Base-by-base conservation (phyloP, 2,113 vertebrate genomes). In the Gadus chalcogrammus region DNA sequence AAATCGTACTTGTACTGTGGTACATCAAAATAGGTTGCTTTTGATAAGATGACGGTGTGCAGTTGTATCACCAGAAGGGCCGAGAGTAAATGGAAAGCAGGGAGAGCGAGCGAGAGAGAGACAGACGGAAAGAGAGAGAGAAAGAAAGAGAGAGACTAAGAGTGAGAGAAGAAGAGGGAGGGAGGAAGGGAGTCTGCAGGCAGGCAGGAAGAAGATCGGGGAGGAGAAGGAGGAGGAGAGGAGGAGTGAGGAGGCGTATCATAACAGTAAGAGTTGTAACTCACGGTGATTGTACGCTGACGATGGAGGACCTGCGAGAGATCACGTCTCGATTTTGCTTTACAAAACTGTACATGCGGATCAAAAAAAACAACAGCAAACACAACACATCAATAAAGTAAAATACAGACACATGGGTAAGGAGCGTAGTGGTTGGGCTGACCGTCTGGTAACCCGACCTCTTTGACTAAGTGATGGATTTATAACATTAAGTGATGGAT, bases 321-420 rank as follows among this genome's bases (percentile, higher is more conserved):
- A 95, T 92, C 90, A 94, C 91, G 90, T 95, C 95, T 94, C 94
- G 96, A 94, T 95, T 94, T 95, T 97, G 97, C 95, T 96, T 97
- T 97, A 98, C 96, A 97, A 97, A 98, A 97, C 97, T 99, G 97
- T 94, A 94, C 95, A 96, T 97, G 95, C 97, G 93, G 94, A 92
- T 95, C 93, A 89, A 85, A 81, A 87, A 88, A 65, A 65, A 93
- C 94, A 92, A 95, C 93, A 89, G 84, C 77, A 87, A 88, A 88
- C 78, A 90, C 79, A 88, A 84, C 27, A 4, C 73, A 61, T 69
- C 27, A 38, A 74, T 16, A 65, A 48, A 67, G 13, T 52, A 83
- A 77, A 61, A 55, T 3, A 22, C 55, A 13, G 42, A 63, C 35
- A 18, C 65, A 87, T 77, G 74, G 52, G 76, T 85, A 52, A 65